Percentiles rank a stretch among this genome's conserved stretches.
Conservation (phyloP, 2,888 invertebrate genomes). For the Ectemnius lituratus region DNA sequence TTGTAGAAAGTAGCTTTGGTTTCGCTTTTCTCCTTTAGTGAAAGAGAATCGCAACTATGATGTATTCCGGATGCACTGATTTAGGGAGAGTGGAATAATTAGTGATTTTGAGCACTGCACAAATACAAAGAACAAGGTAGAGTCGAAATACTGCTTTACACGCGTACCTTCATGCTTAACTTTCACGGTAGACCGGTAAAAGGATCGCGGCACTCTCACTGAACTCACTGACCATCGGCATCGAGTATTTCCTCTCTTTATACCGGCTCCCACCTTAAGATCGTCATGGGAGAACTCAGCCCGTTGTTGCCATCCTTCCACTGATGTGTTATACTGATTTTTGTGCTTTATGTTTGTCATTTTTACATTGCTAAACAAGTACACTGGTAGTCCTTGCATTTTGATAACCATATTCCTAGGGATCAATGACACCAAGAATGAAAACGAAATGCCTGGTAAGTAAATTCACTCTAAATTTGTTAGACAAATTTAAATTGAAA, state of each 20-base stretch:
- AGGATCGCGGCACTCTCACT: slow-evolving; percentile 77
- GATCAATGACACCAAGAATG: neutral
- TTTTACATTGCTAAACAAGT: no score
- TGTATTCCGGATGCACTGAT: no score
- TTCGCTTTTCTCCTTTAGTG: no score
- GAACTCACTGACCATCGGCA: slow-evolving; percentile 74
- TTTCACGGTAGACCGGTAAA: slow-evolving; percentile 70
- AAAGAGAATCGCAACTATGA: no score
- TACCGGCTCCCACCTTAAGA: slow-evolving; percentile 73
- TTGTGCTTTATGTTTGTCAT: no score
- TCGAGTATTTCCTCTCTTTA: slow-evolving; percentile 74
- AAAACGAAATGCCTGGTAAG: neutral
- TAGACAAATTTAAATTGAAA: no score
- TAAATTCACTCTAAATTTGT: no score
- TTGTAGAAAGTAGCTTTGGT: no score
- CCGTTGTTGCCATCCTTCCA: neutral
- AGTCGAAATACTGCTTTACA: slow-evolving; percentile 2
- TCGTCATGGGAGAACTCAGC: slow-evolving; percentile 38
- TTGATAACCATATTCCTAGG: neutral
- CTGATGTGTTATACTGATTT: neutral
- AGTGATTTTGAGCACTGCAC: no score
- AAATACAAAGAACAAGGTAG: no score
- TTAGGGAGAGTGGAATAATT: no score
- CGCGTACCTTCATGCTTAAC: slow-evolving; percentile 74
- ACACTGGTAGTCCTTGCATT: neutral